Percentiles rank a stretch among this genome's conserved stretches.
phyloP scores from a whole-genome alignment of 2,797 vertebrate species.

The Adrianichthys oophorus region DNA sequence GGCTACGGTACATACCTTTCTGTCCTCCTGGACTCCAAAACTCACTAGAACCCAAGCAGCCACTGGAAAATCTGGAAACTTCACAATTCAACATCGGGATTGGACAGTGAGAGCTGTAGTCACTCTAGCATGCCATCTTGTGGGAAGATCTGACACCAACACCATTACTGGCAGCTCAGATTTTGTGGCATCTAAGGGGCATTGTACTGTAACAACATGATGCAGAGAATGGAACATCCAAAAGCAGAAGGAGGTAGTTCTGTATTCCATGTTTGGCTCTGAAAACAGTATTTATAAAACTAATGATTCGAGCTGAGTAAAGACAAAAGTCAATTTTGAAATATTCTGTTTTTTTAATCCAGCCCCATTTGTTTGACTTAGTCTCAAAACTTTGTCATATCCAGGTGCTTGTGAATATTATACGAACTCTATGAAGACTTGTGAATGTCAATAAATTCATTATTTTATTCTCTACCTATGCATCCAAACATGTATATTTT shows the following conservation, averaged over 20 bases:
- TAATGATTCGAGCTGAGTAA: too few species aligned
- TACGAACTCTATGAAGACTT: conserved; percentile 17
- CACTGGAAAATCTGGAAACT: conserved; percentile 42
- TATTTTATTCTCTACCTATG: not conserved
- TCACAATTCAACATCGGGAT: conserved; percentile 60
- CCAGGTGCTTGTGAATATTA: conserved; percentile 29
- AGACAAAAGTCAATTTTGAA: conserved; percentile 4
- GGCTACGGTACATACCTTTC: conserved; percentile 81
- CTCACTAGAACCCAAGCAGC: conserved; percentile 53
- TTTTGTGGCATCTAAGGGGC: conserved; percentile 28
- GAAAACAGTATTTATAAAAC: too few species aligned
- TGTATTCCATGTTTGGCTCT: too few species aligned
- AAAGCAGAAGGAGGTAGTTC: too few species aligned
- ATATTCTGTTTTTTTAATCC: too few species aligned
- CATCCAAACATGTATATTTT: conserved; percentile 12
- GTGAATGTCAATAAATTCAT: conserved; percentile 22
- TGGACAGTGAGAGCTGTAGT: conserved; percentile 45
- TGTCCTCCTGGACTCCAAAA: conserved; percentile 74
- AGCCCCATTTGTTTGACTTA: too few species aligned
- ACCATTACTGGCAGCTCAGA: conserved; percentile 47
- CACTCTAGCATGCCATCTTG: conserved; percentile 7
- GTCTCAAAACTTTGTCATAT: conserved; percentile 3
- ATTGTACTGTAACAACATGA: conserved; percentile 42
- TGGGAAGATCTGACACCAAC: conserved; percentile 8
- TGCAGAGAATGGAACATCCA: conserved; percentile 24